Evolutionary conservation across 2,888 invertebrate genomes (phyloP).

Genomic region (Stenotaenia linearis): DNA sequence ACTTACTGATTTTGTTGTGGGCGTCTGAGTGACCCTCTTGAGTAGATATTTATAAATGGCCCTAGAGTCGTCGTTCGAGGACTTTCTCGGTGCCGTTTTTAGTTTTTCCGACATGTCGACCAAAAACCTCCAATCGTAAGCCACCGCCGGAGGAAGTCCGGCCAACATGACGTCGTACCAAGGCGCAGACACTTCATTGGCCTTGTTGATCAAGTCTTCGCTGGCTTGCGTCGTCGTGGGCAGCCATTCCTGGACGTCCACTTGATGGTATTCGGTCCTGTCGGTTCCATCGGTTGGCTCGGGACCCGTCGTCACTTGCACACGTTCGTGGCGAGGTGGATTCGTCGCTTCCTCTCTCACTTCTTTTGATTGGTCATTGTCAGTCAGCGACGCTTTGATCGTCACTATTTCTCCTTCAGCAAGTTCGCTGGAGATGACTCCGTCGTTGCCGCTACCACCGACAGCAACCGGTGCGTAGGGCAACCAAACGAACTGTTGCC

Average conservation of each 20-base stretch:
- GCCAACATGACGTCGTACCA: constrained; percentile 27
- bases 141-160: constrained; percentile 20
- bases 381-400: background rate
- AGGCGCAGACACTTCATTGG: constrained; percentile 15
- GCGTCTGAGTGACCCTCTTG: background rate
- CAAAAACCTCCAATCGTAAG: constrained; percentile 26
- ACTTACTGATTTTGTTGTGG: background rate
- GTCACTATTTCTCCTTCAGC: background rate
- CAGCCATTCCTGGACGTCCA: constrained; percentile 14
- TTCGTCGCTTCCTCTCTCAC: background rate
- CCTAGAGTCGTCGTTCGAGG: background rate
- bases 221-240: background rate
- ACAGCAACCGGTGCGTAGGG: background rate
- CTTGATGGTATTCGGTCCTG: background rate
- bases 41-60: background rate
- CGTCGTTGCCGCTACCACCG: background rate
- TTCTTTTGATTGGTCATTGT: background rate
- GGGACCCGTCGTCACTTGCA: background rate
- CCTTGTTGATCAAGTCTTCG: background rate
- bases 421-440: background rate
- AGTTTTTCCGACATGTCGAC: constrained; percentile 14
- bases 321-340: background rate
- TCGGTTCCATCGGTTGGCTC: background rate
- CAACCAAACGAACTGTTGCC: background rate
- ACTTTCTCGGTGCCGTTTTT: background rate